Evolutionary conservation across 92 coral and sea anemone species (phyloP).

Genomic region (Virgularia gustaviana): DNA sequence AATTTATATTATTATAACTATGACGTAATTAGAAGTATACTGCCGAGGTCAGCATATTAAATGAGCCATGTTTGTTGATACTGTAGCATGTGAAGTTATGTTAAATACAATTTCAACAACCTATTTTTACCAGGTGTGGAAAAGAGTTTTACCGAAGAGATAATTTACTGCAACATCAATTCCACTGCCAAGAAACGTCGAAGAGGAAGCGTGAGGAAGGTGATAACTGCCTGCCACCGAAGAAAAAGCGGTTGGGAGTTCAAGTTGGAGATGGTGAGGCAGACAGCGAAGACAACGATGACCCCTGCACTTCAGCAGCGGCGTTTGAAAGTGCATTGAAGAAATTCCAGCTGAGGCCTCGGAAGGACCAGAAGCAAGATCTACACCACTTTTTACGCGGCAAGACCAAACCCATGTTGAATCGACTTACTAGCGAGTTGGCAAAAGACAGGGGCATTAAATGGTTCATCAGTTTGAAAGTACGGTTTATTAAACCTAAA

Average conservation of each 20-base stretch:
- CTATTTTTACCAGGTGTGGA: too few species aligned
- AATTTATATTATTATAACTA: too few species aligned
- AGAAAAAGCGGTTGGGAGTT: background rate
- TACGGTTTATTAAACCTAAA: constrained; percentile 30
- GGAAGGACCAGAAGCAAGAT: constrained; percentile 21
- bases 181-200: background rate
- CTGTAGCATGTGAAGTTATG: too few species aligned
- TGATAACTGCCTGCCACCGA: background rate
- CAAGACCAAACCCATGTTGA: background rate
- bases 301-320: constrained; percentile 24
- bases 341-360: constrained; percentile 22
- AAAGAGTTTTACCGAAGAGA: too few species aligned
- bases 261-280: background rate
- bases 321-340: constrained; percentile 30
- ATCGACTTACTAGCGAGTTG: background rate
- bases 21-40: too few species aligned
- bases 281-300: background rate
- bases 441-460: constrained; percentile 22
- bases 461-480: constrained; percentile 18
- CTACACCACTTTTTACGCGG: constrained; percentile 15
- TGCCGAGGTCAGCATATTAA: too few species aligned
- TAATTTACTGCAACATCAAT: background rate
- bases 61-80: too few species aligned
- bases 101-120: too few species aligned
- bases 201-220: background rate